Conservation (phyloP, 2,888 invertebrate species). For the Andrena bicolor region DNA sequence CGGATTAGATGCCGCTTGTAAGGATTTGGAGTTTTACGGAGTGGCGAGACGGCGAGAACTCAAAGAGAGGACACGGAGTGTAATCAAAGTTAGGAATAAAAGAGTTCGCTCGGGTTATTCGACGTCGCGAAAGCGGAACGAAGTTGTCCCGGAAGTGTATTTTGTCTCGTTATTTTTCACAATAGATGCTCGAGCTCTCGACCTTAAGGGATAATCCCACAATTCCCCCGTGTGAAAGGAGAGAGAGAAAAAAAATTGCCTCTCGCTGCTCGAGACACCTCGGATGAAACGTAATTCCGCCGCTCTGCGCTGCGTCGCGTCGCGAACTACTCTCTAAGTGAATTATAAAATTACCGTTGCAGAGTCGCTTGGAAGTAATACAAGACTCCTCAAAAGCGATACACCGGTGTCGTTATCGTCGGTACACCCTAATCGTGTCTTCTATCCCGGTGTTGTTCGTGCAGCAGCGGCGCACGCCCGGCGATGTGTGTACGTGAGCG, state of each 20-base stretch:
- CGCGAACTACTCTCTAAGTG: background rate
- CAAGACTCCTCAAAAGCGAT: constrained; percentile 31
- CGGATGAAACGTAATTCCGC: background rate
- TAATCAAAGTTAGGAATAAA: too few relatives aligned
- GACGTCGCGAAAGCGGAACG: too few relatives aligned
- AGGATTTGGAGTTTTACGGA: too few relatives aligned
- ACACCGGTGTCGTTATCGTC: constrained; percentile 37
- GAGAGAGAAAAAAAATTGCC: background rate
- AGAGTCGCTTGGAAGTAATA: constrained; percentile 14
- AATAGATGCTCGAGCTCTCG: too few relatives aligned
- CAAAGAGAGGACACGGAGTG: too few relatives aligned
- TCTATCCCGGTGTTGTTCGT: background rate
- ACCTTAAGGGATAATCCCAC: too few relatives aligned
- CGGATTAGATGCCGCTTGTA: background rate
- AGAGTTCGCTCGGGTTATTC: too few relatives aligned
- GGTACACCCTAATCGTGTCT: constrained; percentile 40
- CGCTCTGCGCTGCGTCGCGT: too few relatives aligned
- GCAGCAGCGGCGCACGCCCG: background rate
- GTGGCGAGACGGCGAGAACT: too few relatives aligned
- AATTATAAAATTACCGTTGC: constrained; percentile 45
- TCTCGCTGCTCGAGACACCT: background rate
- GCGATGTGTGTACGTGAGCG: constrained; percentile 34
- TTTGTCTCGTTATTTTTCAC: too few relatives aligned
- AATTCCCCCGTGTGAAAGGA: too few relatives aligned
- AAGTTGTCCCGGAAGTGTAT: too few relatives aligned